Conservation (phyloP, 2,113 vertebrate species). For the Heterotilapia buettikoferi region DNA sequence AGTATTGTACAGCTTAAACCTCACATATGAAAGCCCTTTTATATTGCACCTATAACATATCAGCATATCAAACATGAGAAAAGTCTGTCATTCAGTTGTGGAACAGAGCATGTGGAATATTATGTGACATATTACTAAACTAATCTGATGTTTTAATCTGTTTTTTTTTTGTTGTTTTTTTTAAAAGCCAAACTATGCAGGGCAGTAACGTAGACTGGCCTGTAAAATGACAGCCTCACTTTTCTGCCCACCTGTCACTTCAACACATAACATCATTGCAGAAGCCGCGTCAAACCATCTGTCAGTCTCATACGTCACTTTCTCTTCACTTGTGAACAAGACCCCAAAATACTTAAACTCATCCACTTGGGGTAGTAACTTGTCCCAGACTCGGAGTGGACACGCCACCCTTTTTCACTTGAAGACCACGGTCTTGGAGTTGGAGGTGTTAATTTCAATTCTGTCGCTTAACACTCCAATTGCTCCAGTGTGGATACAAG, state of each 20-base stretch:
- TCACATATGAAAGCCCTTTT: background rate
- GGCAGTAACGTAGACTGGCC: background rate
- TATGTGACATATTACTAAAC: background rate
- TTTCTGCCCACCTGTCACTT: background rate
- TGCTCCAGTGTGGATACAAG: background rate
- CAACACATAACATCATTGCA: background rate
- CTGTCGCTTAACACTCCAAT: background rate
- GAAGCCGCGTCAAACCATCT: background rate
- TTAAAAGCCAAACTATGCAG: background rate
- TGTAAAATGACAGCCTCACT: background rate
- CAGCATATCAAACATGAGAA: background rate
- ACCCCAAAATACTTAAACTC: background rate
- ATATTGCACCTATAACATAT: background rate
- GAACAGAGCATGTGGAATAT: background rate
- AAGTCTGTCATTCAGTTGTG: background rate
- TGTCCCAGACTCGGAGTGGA: background rate
- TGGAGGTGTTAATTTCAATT: background rate
- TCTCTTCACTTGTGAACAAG: background rate
- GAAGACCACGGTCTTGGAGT: background rate
- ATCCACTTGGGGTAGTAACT: background rate
- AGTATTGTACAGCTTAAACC: background rate
- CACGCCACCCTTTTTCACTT: background rate
- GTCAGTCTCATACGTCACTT: background rate
- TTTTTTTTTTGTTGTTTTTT: too few relatives aligned
- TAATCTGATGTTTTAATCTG: background rate